These are phyloP conservation scores for Diachasma alloeum DNA, from an alignment of 1,140 invertebrate genomes.

Conservation along the genomic window DNA sequence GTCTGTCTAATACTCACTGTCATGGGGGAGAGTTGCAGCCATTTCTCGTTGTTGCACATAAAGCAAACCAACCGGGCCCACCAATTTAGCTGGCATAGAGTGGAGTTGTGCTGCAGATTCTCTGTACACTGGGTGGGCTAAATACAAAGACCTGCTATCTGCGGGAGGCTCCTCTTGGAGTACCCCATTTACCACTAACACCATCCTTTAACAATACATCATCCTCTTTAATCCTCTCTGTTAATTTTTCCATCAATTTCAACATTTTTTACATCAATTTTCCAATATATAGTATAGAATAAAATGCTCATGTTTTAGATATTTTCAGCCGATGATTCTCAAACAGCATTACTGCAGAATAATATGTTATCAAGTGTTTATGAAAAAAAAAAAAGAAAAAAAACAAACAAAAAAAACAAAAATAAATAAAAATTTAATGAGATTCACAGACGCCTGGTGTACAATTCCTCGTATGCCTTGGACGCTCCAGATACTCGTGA, in stretches of 20 bases:
- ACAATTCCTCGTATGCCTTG: background rate
- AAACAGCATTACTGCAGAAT: slow-evolving; percentile 2
- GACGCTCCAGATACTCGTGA: slow-evolving; percentile 9
- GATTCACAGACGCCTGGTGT: background rate
- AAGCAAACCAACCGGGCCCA: slow-evolving; percentile 84
- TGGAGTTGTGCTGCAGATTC: slow-evolving; percentile 83
- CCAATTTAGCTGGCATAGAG: slow-evolving; percentile 77
- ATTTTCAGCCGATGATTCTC: background rate
- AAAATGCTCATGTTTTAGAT: background rate
- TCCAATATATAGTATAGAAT: too few species aligned
- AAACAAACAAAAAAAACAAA: too few species aligned
- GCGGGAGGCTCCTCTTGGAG: slow-evolving; percentile 84
- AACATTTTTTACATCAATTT: too few species aligned
- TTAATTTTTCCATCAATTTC: too few species aligned
- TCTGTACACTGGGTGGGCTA: slow-evolving; percentile 83
- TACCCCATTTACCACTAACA: slow-evolving; percentile 86
- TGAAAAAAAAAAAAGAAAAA: too few species aligned
- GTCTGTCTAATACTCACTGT: slow-evolving; percentile 73
- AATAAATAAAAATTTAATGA: background rate
- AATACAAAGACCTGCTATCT: slow-evolving; percentile 80
- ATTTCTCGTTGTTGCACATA: slow-evolving; percentile 91
- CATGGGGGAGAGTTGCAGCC: slow-evolving; percentile 87
- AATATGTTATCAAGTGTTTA: slow-evolving; percentile 33
- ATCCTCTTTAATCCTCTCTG: background rate
- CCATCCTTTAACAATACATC: slow-evolving; percentile 70